Evolutionary conservation across 2,888 invertebrate genomes (phyloP).

Genomic region (Hyles lineata): DNA sequence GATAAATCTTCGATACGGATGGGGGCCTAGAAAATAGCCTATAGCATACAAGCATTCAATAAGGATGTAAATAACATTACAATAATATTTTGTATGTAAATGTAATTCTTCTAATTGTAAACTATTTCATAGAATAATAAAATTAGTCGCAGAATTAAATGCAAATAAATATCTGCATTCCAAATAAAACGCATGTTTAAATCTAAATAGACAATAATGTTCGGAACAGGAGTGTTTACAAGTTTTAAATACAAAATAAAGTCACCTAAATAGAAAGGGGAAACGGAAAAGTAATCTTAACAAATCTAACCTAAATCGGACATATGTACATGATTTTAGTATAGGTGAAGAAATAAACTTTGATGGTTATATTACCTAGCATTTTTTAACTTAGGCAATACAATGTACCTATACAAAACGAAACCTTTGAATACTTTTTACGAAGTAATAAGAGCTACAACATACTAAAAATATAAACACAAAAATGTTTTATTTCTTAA

Average conservation of each 20-base stretch:
- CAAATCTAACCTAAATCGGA: too few species aligned
- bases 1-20: background rate
- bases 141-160: background rate
- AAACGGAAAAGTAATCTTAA: too few species aligned
- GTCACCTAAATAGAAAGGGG: too few species aligned
- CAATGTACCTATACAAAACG: too few species aligned
- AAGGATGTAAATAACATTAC: background rate
- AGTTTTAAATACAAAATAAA: too few species aligned
- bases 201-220: background rate
- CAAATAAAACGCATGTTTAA: background rate
- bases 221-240: too few species aligned
- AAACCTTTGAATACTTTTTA: too few species aligned
- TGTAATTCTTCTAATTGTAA: background rate
- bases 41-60: background rate
- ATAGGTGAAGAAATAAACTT: too few species aligned
- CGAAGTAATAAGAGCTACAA: too few species aligned
- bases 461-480: background rate
- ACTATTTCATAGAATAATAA: background rate
- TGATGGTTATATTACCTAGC: too few species aligned
- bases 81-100: slow-evolving; percentile 9
- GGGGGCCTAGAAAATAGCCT: background rate
- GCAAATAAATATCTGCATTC: background rate
- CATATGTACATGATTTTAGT: too few species aligned
- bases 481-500: slow-evolving; percentile 24
- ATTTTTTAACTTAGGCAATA: too few species aligned